Base-by-base conservation (phyloP, 2,888 invertebrate genomes). In the Lithophane ornitopus region DNA sequence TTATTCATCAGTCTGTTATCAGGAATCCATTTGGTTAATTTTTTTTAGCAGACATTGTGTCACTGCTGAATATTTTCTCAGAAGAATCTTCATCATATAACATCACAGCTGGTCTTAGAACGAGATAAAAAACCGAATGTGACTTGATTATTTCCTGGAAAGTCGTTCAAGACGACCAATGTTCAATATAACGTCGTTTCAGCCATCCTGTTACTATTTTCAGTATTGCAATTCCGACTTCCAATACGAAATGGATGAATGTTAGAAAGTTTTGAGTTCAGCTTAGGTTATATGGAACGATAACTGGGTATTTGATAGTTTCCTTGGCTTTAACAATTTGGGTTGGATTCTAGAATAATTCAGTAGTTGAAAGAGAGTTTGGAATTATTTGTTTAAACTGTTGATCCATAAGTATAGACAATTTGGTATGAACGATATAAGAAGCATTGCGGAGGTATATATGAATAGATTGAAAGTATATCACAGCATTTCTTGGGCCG, bases 151-250 rank as follows among this genome's bases (percentile, higher is more conserved):
- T 62, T 49, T 75, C 81, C 63, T 52, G 28, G 19, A 12, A 56
- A 71, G 58, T 66, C 56, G 56, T 70, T 49, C 26, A 61, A 74
- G 63, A 58, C 41, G 61, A 63, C 62, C 67, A 54, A 62, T 54
- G 74, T 70, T 59, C 72, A 81, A 85, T 85, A 82, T 70, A 46
- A 54, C 39, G 66, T 70, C 70, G 75, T 74, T 74, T 6, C 61
- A 59, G n/a, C 39, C 63, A 54, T 73, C 59, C 56, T 63, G 70
- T n/a, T 22, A 70, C 74, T 61, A 62, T 69, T 70, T 76, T 49
- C 82, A 85, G 76, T 81, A 67, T 81, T 76, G 76, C 76, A 85
- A 81, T 82, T 72, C 61, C 76, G 68, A 71, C 74, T 62, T 81
- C 62, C 85, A 72, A 76, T 70, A 59, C 58, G 62, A 66, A 85